These are phyloP conservation scores for Trichoplusia ni DNA, from an alignment of 1,140 invertebrate genomes.

Conservation along the genomic window DNA sequence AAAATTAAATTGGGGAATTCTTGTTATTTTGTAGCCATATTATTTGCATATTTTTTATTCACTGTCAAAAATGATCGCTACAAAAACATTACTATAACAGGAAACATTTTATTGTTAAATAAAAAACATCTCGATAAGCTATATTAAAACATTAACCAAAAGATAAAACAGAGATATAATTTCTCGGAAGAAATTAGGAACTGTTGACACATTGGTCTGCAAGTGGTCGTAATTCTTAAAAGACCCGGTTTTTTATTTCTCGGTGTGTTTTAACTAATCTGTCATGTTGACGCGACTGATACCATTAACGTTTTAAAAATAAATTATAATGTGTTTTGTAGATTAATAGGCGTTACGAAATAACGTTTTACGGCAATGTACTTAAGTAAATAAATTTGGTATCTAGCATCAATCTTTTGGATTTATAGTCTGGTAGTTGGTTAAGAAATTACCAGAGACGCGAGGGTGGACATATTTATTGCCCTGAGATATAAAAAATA, in stretches of 20 bases:
- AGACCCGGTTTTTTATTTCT: slow-evolving; percentile 24
- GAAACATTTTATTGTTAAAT: not conserved
- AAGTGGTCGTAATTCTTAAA: not conserved
- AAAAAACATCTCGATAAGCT: not conserved
- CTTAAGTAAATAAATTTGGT: slow-evolving; percentile 75
- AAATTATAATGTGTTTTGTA: slow-evolving; percentile 60
- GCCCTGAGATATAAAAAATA: slow-evolving; percentile 64
- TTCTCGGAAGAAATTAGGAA: slow-evolving; percentile 22
- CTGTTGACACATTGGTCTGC: slow-evolving; percentile 15
- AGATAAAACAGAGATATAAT: slow-evolving; percentile 1
- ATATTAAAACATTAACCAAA: slow-evolving; percentile 10
- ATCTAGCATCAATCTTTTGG: slow-evolving; percentile 73
- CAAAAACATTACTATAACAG: no score
- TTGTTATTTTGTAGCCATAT: no score
- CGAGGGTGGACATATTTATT: slow-evolving; percentile 74
- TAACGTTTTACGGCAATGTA: slow-evolving; percentile 68
- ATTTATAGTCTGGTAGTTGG: slow-evolving; percentile 71
- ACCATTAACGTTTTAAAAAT: slow-evolving; percentile 48
- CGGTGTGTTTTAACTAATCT: slow-evolving; percentile 28
- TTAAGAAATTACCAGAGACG: slow-evolving; percentile 56
- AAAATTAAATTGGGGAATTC: no score
- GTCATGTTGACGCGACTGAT: slow-evolving; percentile 38
- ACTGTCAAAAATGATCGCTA: no score
- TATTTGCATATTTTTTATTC: no score
- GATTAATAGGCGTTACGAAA: slow-evolving; percentile 71